phyloP scores from a whole-genome alignment of 2,888 invertebrate species.

The Microplitis deprimator region DNA sequence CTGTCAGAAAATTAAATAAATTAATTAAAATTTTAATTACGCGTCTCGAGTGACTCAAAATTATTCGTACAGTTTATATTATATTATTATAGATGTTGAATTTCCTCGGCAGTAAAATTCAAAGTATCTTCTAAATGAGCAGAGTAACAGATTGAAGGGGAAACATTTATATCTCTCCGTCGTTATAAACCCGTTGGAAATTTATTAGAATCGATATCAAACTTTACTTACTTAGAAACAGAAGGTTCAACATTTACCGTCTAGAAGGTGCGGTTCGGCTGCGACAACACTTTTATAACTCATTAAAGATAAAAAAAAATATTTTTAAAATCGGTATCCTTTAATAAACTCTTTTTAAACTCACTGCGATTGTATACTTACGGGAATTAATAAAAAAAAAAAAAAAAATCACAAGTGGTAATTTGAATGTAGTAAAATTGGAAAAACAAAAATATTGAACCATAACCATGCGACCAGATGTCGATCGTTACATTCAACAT shows the following conservation, averaged over 20 bases:
- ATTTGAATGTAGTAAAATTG: too few species aligned
- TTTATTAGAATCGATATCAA: constrained; percentile 30
- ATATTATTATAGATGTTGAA: not conserved
- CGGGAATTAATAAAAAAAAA: too few species aligned
- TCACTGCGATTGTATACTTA: not conserved
- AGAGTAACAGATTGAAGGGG: not conserved
- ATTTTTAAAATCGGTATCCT: constrained; percentile 20
- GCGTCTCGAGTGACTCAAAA: not conserved
- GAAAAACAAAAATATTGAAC: too few species aligned
- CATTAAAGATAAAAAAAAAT: constrained; percentile 43
- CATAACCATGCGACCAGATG: not conserved
- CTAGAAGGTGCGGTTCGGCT: constrained; percentile 22
- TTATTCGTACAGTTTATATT: not conserved
- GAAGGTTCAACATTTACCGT: not conserved
- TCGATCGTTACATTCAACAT: too few species aligned
- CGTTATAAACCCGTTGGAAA: constrained; percentile 17
- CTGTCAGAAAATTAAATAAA: not conserved
- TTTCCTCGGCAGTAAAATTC: not conserved
- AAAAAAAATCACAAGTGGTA: too few species aligned
- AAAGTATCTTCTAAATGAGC: not conserved
- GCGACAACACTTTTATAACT: constrained; percentile 45
- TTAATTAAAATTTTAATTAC: not conserved
- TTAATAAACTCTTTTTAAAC: constrained; percentile 37
- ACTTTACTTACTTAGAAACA: constrained; percentile 11
- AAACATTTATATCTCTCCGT: constrained; percentile 9